Base-by-base conservation (phyloP, 2,888 invertebrate genomes). In the Sinohyriopsis cumingii region DNA sequence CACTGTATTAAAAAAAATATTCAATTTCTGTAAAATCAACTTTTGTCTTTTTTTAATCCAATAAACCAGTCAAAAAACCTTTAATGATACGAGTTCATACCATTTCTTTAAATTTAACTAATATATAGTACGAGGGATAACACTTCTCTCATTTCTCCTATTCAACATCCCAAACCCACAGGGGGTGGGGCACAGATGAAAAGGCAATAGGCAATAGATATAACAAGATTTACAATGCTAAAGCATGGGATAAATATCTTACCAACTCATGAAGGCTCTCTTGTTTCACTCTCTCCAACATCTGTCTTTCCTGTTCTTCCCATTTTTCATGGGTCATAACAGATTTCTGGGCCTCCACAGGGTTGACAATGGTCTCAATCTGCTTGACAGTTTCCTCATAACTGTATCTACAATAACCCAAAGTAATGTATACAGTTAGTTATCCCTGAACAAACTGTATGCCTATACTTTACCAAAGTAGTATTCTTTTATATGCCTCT, bases 181-280 rank as follows among this genome's bases (percentile, higher is more conserved):
- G 33, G 33, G 33, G 33, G 7, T 5, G 33, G 33, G 33, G 33
- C 7, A 33, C 24, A n/a, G 28, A 28, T 60, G 18, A 20, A 28
- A 25, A 60, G 2, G 22, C 18, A 19, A 3, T 20, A 57, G 2
- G 22, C 18, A 19, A 3, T 20, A 57, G 24, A 18, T 57, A 57
- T 19, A 19, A 24, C 59, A 9, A 6, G 33, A 33, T 33, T 33
- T 33, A 1, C n/a, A 57, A 22, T 19, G 9, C 59, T 57, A 22
- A 24, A 19, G 24, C 15, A 57, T 24, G 15, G n/a, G 59, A 15
- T 18, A 22, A 9, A 60, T 12, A 15, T 55, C 73, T 55, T 63
- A 84, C 84, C 81, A 79, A 71, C 67, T 82, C 79, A 61, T 78
- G 74, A n/a, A 83, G 65, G 70, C 83, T 84, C 64, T 79, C 77